A percentile compares a stretch with the other conserved stretches of the same genome.
Evolutionary conservation across 64 coral and sea anemone species (phyloP).

Genomic region (Trachythela sp.): DNA sequence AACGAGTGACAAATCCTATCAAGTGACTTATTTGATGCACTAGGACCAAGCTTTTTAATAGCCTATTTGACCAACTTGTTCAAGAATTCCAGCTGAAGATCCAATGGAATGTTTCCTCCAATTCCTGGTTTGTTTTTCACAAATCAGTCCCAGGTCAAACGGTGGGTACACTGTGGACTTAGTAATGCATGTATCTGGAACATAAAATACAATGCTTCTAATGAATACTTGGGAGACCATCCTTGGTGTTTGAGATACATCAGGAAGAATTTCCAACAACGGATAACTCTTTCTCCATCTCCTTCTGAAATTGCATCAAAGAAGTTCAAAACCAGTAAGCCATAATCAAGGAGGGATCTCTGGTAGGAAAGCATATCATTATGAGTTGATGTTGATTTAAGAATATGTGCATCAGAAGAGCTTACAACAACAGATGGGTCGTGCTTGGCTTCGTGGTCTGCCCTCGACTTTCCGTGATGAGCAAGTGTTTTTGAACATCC

Average conservation of each 20-base stretch:
- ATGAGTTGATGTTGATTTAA: not conserved
- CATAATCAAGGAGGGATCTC: not conserved
- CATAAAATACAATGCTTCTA: too few relatives aligned
- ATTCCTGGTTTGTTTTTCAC: constrained; percentile 47
- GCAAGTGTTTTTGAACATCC: constrained; percentile 3
- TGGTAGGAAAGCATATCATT: not conserved
- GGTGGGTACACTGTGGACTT: too few relatives aligned
- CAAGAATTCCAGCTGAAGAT: constrained; percentile 55
- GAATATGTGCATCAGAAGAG: not conserved
- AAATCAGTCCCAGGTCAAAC: constrained; percentile 59
- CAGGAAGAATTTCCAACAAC: too few relatives aligned
- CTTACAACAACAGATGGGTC: not conserved
- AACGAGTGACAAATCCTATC: constrained; percentile 69
- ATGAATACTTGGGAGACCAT: too few relatives aligned
- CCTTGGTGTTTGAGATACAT: too few relatives aligned
- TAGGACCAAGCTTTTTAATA: constrained; percentile 72
- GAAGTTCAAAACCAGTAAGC: constrained; percentile 3
- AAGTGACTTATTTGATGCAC: constrained; percentile 55
- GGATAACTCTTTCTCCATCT: too few relatives aligned
- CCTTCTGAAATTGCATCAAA: constrained; percentile 31
- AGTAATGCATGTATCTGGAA: too few relatives aligned
- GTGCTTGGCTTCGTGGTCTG: constrained; percentile 9
- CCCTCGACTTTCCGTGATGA: not conserved
- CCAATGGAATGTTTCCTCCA: constrained; percentile 51
- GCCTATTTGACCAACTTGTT: constrained; percentile 65